A percentile compares a stretch with the other conserved stretches of the same genome.
Evolutionary conservation across 2,113 vertebrate genomes (phyloP).

Genomic region (Archilochus colubris): DNA sequence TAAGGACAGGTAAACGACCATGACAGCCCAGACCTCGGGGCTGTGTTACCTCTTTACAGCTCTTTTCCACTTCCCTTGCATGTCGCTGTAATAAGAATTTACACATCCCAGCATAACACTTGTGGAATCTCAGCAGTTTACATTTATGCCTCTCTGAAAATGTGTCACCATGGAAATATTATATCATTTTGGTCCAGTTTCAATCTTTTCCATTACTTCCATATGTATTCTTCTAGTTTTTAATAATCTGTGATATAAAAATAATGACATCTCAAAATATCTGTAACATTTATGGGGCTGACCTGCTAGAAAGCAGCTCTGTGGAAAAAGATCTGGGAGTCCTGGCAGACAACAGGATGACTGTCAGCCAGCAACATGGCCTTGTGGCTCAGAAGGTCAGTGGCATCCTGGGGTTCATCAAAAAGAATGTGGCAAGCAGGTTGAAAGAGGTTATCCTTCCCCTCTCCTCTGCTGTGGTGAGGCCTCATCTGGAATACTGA

Average conservation of each 20-base stretch:
- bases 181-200: not conserved
- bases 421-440: too few species aligned
- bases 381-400: too few species aligned
- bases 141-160: not conserved
- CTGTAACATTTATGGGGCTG: too few species aligned
- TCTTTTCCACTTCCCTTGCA: not conserved
- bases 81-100: not conserved
- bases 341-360: too few species aligned
- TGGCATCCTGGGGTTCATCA: too few species aligned
- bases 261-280: not conserved
- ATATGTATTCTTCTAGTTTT: not conserved
- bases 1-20: not conserved
- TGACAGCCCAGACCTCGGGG: not conserved
- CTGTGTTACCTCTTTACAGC: not conserved
- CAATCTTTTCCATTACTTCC: not conserved
- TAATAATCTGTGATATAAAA: not conserved
- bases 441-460: too few species aligned
- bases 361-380: too few species aligned
- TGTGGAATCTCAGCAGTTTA: not conserved
- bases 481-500: too few species aligned
- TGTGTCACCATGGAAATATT: not conserved
- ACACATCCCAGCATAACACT: not conserved
- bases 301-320: too few species aligned
- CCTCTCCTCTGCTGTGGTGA: too few species aligned
- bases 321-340: too few species aligned